These are phyloP conservation scores for Cremastinae sp. DNA, from an alignment of 2,888 invertebrate species.

Conservation along the genomic window DNA sequence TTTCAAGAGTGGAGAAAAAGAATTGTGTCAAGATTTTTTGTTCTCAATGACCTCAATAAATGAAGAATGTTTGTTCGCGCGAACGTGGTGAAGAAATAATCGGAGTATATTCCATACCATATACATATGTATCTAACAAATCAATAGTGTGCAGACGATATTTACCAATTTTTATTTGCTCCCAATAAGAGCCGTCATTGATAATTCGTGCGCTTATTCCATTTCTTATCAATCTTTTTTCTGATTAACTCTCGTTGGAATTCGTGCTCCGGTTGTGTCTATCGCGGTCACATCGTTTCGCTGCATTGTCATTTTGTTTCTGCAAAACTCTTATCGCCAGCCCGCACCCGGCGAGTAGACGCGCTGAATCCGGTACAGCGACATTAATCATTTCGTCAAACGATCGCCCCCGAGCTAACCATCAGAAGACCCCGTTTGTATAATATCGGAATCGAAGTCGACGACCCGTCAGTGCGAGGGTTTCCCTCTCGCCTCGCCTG, in stretches of 20 bases:
- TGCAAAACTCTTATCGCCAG: slow-evolving; percentile 3
- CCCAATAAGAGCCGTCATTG: slow-evolving; percentile 23
- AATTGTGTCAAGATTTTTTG: background rate
- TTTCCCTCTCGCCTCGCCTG: too few species aligned
- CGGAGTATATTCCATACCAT: slow-evolving; percentile 14
- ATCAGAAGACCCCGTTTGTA: background rate
- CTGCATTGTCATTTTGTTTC: slow-evolving; percentile 31
- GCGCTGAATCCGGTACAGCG: slow-evolving; percentile 21
- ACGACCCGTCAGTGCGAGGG: slow-evolving; percentile 30
- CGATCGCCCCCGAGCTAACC: slow-evolving; percentile 35
- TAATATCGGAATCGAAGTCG: slow-evolving; percentile 24
- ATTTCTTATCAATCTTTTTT: slow-evolving; percentile 18
- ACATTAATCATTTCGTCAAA: slow-evolving; percentile 22
- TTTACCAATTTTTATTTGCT: slow-evolving; percentile 14
- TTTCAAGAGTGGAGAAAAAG: too few species aligned
- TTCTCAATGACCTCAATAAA: background rate
- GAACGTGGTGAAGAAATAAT: slow-evolving; percentile 27
- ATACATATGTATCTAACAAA: too few species aligned
- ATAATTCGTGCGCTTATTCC: slow-evolving; percentile 19
- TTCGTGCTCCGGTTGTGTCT: background rate
- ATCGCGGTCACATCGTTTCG: background rate
- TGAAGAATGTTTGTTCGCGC: background rate
- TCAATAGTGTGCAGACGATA: slow-evolving; percentile 10
- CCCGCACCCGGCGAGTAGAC: background rate
- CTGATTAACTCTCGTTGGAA: background rate